Evolutionary conservation across 2,797 vertebrate genomes (phyloP), one percentile per base, ranked within the genome.

Genomic region (Masticophis lateralis): DNA sequence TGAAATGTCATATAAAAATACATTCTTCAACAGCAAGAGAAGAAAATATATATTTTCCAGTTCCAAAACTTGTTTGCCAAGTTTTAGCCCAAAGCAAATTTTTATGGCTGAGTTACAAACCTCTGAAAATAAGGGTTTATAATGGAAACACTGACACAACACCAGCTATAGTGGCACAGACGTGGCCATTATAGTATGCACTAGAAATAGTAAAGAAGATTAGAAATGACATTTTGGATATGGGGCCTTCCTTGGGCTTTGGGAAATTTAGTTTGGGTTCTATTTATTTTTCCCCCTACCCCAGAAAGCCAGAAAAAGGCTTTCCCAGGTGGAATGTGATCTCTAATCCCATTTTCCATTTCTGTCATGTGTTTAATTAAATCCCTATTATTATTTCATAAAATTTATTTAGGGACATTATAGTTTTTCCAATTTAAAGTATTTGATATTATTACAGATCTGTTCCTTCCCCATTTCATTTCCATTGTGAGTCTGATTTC

Each of bases 181-280:
- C 43, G 95, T 22, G 37, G 90, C 83, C 69, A 56, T 43, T 91
- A 90, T 94, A 94, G 96, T 92, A 89, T 32, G 93, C 79, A 86
- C 94, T 95, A 74, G 93, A 96, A 97, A 93, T 92, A 96, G 94
- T 94, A 95, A 95, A 94, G 53, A 90, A 95, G 96, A 96, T 96
- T 96, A 97, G 96, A 96, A 94, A 92, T 97, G 96, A 97, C 91
- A 95, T 94, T 97, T 96, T 95, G 88, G 83, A 95, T 47, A 91
- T n/a, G 92, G 95, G 93, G 92, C 92, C 94, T 96, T 96, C 66
- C 91, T 93, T 53, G 86, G 74, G 91, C 92, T 96, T 92, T 96
- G 93, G 91, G 95, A 96, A 96, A 96, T 94, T 95, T 94, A 96
- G 56, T 91, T 90, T 63, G 87, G 93, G 43, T 92, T 95, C 93